Base-by-base conservation (phyloP, 2,113 vertebrate genomes). In the Siniperca knerii region DNA sequence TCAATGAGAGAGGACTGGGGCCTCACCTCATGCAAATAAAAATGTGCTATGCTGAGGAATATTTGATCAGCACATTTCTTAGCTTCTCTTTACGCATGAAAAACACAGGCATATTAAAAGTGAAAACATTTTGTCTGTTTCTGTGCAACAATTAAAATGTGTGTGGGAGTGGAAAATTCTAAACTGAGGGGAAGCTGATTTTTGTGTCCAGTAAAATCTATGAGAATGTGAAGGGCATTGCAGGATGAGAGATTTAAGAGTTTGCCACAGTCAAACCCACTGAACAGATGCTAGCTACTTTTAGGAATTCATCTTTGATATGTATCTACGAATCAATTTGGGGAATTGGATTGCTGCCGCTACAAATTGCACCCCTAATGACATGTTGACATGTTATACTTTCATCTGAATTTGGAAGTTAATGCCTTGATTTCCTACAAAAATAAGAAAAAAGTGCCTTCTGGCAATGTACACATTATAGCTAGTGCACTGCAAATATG, bases 21-120 rank as follows among this genome's bases (percentile, higher is more conserved):
- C 77, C 69, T 88, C 76, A 89, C 83, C 73, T 82, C 79, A 76
- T 82, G 82, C 81, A 88, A 84, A 93, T 83, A 89, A 79, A 29
- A 90, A 94, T 78, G 52, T 66, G 68, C 80, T 86, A 84, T 81
- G 60, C 44, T 20, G 55, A 66, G 60, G 87, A 85, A 92, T 87
- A 90, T 92, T 85, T 92, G 73, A 92, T 89, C 77, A 67, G 71
- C 65, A 75, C 66, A 77, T 78, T 48, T 82, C 61, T 48, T 54
- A 33, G 60, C 55, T 70, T 78, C 65, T 66, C 64, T 73, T 82
- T 75, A 76, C 68, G 73, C 69, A 83, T 77, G 69, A 86, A 83
- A 87, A 84, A 68, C 54, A 65, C n/a, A 11, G 21, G 29, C 12
- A 69, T 20, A 78, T 73, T 68, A 83, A 74, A 80, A 69, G 52